A percentile compares a stretch with the other conserved stretches of the same genome.
Evolutionary conservation across 1,140 invertebrate genomes (phyloP).

Genomic region (Pseudomyrmex concolor): DNA sequence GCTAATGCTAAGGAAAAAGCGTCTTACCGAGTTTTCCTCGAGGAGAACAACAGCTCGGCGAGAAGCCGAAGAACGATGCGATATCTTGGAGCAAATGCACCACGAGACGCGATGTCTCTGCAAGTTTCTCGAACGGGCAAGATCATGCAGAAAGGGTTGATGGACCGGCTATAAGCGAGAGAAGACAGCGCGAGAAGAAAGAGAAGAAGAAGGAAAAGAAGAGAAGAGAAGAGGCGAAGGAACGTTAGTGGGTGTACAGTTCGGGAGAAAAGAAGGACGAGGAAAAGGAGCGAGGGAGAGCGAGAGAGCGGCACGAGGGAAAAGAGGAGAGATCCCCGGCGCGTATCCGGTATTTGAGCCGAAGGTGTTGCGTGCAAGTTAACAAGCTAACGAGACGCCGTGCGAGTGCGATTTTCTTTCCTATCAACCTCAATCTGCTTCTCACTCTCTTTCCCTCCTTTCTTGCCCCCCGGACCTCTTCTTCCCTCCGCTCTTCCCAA

Average conservation of each 20-base stretch:
- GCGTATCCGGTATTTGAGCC: constrained; percentile 84
- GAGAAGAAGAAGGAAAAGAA: constrained; percentile 27
- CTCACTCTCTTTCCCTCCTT: constrained; percentile 76
- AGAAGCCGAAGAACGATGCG: constrained; percentile 21
- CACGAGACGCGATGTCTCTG: constrained; percentile 16
- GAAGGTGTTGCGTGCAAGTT: constrained; percentile 85
- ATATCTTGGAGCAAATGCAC: constrained; percentile 25
- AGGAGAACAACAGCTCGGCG: constrained; percentile 33
- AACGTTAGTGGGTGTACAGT: constrained; percentile 34
- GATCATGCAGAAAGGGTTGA: constrained; percentile 48
- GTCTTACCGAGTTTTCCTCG: constrained; percentile 68
- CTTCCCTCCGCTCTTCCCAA: constrained; percentile 13
- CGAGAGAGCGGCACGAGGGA: constrained; percentile 59
- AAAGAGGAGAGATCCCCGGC: constrained; percentile 74
- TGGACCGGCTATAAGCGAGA: constrained; percentile 36
- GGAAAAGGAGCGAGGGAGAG: not conserved
- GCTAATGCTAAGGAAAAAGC: constrained; percentile 69
- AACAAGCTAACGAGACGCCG: constrained; percentile 84
- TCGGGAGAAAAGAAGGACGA: constrained; percentile 4
- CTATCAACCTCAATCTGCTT: constrained; percentile 85
- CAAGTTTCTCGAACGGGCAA: constrained; percentile 30
- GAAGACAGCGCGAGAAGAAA: constrained; percentile 11
- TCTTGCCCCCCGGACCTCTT: constrained; percentile 31
- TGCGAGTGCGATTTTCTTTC: constrained; percentile 85
- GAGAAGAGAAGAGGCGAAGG: constrained; percentile 17